Percentiles rank a stretch among this genome's conserved stretches.
Conservation (phyloP, 2,797 vertebrate genomes). For the Fistularia tabacaria region DNA sequence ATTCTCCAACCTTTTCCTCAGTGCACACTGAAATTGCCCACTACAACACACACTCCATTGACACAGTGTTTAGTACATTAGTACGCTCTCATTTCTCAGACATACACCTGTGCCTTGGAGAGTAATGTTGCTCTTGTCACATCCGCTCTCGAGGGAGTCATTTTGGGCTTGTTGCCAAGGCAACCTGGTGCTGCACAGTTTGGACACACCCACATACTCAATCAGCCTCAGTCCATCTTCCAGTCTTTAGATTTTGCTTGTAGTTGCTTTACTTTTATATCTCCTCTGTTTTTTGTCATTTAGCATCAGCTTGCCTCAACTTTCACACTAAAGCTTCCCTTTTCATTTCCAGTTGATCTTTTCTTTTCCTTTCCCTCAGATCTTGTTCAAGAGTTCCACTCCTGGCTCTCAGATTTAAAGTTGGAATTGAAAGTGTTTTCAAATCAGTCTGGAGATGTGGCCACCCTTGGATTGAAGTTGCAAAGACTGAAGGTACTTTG, state of each 20-base stretch:
- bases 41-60: slow-evolving; percentile 42
- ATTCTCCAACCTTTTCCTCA: slow-evolving; percentile 56
- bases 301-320: slow-evolving; percentile 1
- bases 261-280: slow-evolving; percentile 27
- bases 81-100: slow-evolving; percentile 47
- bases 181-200: slow-evolving; percentile 56
- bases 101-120: slow-evolving; percentile 74
- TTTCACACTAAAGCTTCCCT: background rate
- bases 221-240: slow-evolving; percentile 51
- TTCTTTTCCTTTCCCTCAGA: slow-evolving; percentile 69
- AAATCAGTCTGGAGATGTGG: slow-evolving; percentile 81
- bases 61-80: slow-evolving; percentile 48
- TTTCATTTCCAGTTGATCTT: slow-evolving; percentile 1
- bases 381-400: slow-evolving; percentile 83
- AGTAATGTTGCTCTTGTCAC: slow-evolving; percentile 64
- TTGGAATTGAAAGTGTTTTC: slow-evolving; percentile 77
- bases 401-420: slow-evolving; percentile 82
- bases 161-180: slow-evolving; percentile 73
- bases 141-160: slow-evolving; percentile 63
- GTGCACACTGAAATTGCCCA: slow-evolving; percentile 50
- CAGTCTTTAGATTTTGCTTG: background rate
- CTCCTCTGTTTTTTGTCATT: slow-evolving; percentile 13
- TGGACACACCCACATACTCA: slow-evolving; percentile 70
- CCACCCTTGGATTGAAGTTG: slow-evolving; percentile 77
- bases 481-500: slow-evolving; percentile 82